Evolutionary conservation across 2,113 vertebrate genomes (phyloP).

Genomic region (Limanda limanda): DNA sequence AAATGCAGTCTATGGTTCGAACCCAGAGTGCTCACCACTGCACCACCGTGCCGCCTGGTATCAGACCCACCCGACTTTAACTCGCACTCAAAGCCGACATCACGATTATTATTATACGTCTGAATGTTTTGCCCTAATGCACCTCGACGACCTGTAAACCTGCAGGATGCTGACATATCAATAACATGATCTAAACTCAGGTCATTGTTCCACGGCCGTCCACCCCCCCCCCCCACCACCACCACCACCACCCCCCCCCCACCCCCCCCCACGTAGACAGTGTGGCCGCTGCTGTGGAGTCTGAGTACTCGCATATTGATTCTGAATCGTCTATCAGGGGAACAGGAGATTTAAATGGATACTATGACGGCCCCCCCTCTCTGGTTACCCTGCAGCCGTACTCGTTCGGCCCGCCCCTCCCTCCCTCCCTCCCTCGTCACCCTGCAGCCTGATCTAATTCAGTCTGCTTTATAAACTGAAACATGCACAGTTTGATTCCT

Average conservation of each 20-base stretch:
- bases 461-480: slow-evolving; percentile 3
- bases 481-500: not conserved
- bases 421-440: slow-evolving; percentile 15
- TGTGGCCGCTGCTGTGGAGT: slow-evolving; percentile 59
- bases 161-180: slow-evolving; percentile 52
- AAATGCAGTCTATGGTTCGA: not conserved
- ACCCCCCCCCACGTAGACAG: slow-evolving; percentile 32
- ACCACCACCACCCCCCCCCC: not conserved
- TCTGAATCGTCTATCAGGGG: slow-evolving; percentile 72
- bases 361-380: slow-evolving; percentile 62
- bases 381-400: slow-evolving; percentile 53
- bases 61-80: not conserved
- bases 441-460: slow-evolving; percentile 7
- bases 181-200: slow-evolving; percentile 66
- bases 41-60: not conserved
- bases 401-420: slow-evolving; percentile 22
- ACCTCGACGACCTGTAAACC: not conserved
- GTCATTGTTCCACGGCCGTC: slow-evolving; percentile 56
- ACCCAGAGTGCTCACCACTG: not conserved
- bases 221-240: slow-evolving; percentile 1
- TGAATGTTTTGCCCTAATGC: not conserved
- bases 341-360: slow-evolving; percentile 77
- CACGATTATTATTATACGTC: not conserved
- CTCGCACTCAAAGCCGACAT: not conserved
- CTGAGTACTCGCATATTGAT: slow-evolving; percentile 78